A percentile compares a stretch with the other conserved stretches of the same genome.
These are phyloP conservation scores for Ovibos moschatus DNA, from an alignment of 2,113 vertebrate genomes.

Conservation along the genomic window DNA sequence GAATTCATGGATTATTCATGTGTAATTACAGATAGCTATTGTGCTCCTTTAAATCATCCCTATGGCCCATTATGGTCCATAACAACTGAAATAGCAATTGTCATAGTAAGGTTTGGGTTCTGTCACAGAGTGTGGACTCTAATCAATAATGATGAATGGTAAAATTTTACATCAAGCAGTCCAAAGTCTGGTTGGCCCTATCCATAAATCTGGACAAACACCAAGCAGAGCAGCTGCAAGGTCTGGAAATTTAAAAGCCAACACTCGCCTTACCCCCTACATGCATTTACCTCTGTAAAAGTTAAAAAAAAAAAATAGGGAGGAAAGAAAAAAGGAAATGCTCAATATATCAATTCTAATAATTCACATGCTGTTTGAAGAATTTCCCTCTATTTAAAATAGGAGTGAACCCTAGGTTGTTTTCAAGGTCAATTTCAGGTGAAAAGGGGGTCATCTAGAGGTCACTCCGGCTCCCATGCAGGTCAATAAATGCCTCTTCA, in stretches of 20 bases:
- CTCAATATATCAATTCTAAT: constrained; percentile 90
- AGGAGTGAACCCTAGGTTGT: constrained; percentile 85
- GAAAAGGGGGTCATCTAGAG: constrained; percentile 94
- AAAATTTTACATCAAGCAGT: constrained; percentile 89
- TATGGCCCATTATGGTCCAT: constrained; percentile 88
- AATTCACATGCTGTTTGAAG: constrained; percentile 85
- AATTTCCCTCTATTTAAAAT: constrained; percentile 87
- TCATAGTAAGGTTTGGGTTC: constrained; percentile 90
- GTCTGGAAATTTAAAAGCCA: constrained; percentile 84
- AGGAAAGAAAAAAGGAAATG: constrained; percentile 76
- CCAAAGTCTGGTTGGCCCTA: constrained; percentile 80
- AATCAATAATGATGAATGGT: constrained; percentile 96
- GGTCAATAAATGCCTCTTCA: constrained; percentile 94
- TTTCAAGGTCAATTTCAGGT: constrained; percentile 99
- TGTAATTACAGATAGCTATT: constrained; percentile 97
- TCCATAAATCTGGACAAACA: constrained; percentile 91
- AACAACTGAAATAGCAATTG: constrained; percentile 94
- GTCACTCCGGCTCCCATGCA: constrained; percentile 91
- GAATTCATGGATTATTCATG: constrained; percentile 96
- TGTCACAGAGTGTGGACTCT: constrained; percentile 85
- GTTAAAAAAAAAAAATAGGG: constrained; percentile 65
- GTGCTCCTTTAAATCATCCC: constrained; percentile 93
- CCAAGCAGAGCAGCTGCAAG: constrained; percentile 87
- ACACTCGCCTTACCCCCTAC: constrained; percentile 62
- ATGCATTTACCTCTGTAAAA: constrained; percentile 79